These are phyloP conservation scores for Noctua comes DNA, from an alignment of 2,888 invertebrate species.

Conservation along the genomic window DNA sequence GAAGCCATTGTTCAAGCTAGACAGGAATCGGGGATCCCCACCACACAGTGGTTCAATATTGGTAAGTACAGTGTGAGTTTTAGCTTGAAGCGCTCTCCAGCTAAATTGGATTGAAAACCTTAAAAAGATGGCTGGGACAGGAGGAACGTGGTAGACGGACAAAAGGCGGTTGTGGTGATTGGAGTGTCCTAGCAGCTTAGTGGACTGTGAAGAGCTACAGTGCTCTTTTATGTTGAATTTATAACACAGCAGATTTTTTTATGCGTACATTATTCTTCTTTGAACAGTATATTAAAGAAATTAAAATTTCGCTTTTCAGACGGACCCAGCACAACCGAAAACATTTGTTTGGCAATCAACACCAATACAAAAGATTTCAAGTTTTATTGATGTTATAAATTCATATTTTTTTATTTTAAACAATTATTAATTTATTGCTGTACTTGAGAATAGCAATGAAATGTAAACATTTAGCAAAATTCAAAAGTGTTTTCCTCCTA, in stretches of 20 bases:
- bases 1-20: conserved; percentile 91
- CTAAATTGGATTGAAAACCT: neutral
- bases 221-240: neutral
- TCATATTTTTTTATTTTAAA: too few species aligned
- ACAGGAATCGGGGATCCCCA: conserved; percentile 86
- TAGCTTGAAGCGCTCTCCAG: neutral
- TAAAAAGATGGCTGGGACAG: neutral
- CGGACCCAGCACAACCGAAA: conserved; percentile 73
- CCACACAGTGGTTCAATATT: conserved; percentile 88
- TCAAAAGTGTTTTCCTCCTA: too few species aligned
- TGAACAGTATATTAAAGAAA: neutral
- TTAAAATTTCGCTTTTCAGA: conserved; percentile 67
- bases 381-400: conserved; percentile 37
- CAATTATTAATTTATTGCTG: too few species aligned
- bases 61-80: conserved; percentile 76
- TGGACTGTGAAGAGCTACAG: neutral
- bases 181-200: too few species aligned
- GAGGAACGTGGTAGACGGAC: too few species aligned
- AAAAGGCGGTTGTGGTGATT: neutral
- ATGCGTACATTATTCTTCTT: neutral
- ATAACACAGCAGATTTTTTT: neutral
- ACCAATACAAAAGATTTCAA: conserved; percentile 52
- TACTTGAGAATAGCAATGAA: too few species aligned
- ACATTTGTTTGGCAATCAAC: conserved; percentile 66
- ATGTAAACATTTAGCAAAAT: too few species aligned